Percentiles rank a stretch among this genome's conserved stretches.
Conservation (phyloP, 2,113 vertebrate species). For the Paedocypris sp. region DNA sequence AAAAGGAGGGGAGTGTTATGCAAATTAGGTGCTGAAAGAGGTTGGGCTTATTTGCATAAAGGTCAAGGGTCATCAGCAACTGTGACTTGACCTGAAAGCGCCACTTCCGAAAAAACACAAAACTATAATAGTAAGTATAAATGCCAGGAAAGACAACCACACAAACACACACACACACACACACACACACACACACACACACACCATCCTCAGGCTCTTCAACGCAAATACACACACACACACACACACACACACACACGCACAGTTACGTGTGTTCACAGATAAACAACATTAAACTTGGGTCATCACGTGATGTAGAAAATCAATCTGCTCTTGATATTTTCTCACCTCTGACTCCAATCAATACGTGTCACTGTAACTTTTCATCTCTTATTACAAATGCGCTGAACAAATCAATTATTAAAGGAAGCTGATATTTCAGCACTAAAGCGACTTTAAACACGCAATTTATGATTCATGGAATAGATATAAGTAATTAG, state of each 20-base stretch:
- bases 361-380: constrained; percentile 50
- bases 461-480: constrained; percentile 68
- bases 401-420: constrained; percentile 60
- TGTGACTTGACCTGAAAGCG: constrained; percentile 42
- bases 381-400: constrained; percentile 49
- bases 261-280: background rate
- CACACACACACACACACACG: too few relatives aligned
- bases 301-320: constrained; percentile 4
- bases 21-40: constrained; percentile 51
- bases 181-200: too few relatives aligned
- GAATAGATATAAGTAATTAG: constrained; percentile 71
- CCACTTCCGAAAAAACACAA: constrained; percentile 52
- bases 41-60: constrained; percentile 55
- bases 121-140: constrained; percentile 53
- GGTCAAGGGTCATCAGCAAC: constrained; percentile 47
- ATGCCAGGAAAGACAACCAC: constrained; percentile 45
- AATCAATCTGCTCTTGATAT: constrained; percentile 38
- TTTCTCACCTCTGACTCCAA: constrained; percentile 41
- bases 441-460: constrained; percentile 48
- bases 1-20: constrained; percentile 53
- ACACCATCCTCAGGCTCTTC: too few relatives aligned
- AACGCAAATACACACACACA: too few relatives aligned
- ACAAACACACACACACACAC: background rate
- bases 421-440: constrained; percentile 59
- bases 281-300: background rate